A percentile compares a stretch with the other conserved stretches of the same genome.
Evolutionary conservation across 2,797 vertebrate genomes (phyloP).

Genomic region (Sorex maritimensis): DNA sequence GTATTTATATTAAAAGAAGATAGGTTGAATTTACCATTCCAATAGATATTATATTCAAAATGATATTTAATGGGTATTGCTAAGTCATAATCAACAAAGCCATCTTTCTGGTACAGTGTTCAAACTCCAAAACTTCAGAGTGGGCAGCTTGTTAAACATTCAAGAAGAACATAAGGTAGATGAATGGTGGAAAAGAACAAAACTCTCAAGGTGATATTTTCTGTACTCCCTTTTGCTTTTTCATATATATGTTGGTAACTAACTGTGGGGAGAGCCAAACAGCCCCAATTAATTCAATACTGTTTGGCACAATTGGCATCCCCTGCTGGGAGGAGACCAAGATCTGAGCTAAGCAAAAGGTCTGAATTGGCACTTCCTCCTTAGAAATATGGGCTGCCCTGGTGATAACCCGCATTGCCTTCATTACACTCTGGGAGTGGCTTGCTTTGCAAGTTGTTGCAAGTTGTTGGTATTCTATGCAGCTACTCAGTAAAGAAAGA

Average conservation of each 20-base stretch:
- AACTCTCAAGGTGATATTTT: constrained; percentile 63
- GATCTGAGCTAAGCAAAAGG: constrained; percentile 80
- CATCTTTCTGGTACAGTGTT: not conserved
- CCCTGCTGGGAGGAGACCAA: constrained; percentile 80
- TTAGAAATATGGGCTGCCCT: constrained; percentile 52
- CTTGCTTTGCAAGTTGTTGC: constrained; percentile 58
- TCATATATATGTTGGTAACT: constrained; percentile 62
- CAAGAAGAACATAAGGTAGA: not conserved
- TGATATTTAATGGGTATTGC: not conserved
- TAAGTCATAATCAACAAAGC: constrained; percentile 16
- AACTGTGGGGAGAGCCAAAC: constrained; percentile 75
- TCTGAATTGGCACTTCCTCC: constrained; percentile 78
- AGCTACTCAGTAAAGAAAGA: constrained; percentile 28
- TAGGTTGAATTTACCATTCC: not conserved
- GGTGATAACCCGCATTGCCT: constrained; percentile 46
- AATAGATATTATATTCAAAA: constrained; percentile 28
- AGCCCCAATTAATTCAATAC: constrained; percentile 84
- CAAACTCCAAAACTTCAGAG: not conserved
- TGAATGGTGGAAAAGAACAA: not conserved
- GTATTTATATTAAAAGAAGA: constrained; percentile 45
- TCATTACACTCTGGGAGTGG: constrained; percentile 67
- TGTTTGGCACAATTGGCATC: constrained; percentile 79
- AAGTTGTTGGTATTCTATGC: not conserved
- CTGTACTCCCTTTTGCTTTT: not conserved
- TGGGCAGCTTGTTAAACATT: constrained; percentile 26